Conservation (phyloP, 2,113 vertebrate species). For the Fukomys damarensis region DNA sequence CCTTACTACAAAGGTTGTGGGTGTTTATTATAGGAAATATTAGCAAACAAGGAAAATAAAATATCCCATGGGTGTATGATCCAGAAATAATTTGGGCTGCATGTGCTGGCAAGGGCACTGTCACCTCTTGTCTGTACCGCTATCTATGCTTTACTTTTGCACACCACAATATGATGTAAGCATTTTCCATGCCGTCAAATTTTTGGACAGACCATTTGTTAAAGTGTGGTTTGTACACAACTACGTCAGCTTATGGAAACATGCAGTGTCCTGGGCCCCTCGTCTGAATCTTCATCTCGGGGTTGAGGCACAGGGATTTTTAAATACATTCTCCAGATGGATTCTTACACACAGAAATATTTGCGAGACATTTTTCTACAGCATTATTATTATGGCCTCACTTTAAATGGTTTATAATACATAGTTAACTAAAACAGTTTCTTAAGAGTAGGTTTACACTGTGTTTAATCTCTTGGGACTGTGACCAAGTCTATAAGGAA, state of each 20-base stretch:
- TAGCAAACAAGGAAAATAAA: not conserved
- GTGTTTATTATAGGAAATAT: not conserved
- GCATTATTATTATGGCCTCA: accelerated
- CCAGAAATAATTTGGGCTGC: accelerated
- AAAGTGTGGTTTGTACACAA: accelerated
- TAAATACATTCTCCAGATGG: too few species aligned
- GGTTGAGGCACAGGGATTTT: too few species aligned
- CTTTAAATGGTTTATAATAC: accelerated
- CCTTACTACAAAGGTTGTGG: not conserved
- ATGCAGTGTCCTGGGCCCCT: too few species aligned
- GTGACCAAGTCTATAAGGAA: not conserved
- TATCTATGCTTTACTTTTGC: accelerated
- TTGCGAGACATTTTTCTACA: not conserved
- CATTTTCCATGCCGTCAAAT: not conserved
- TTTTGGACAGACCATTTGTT: not conserved
- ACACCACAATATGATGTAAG: accelerated
- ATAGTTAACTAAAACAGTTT: not conserved
- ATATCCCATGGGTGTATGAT: too few species aligned
- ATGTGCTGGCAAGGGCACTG: accelerated
- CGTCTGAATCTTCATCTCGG: too few species aligned
- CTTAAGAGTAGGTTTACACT: too few species aligned
- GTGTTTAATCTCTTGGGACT: not conserved
- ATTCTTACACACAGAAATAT: not conserved
- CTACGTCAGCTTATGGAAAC: too few species aligned
- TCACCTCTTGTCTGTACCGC: accelerated